phyloP scores from a whole-genome alignment of 2,888 invertebrate genomes.

The Entomobrya multifasciata region DNA sequence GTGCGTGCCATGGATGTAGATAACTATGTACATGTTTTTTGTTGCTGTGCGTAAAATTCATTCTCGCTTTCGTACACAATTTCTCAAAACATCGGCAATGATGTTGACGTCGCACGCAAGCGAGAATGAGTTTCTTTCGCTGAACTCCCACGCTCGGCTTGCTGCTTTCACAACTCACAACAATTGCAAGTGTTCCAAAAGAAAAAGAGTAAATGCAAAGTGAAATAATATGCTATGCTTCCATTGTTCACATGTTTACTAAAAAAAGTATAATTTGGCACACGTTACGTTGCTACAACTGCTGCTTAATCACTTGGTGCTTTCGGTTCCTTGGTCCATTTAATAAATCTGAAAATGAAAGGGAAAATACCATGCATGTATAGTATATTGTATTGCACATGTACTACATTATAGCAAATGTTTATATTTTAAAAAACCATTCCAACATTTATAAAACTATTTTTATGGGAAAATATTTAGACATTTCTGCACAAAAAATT shows the following conservation, averaged over 20 bases:
- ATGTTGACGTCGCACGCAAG: conserved; percentile 32
- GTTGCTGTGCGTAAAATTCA: neutral
- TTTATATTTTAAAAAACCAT: no score
- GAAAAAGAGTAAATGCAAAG: conserved; percentile 14
- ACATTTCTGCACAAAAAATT: no score
- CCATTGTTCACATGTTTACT: neutral
- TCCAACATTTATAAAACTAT: no score
- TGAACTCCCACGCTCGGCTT: no score
- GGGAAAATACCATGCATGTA: neutral
- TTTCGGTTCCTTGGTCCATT: conserved; percentile 25
- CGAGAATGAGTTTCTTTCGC: neutral
- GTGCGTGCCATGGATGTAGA: no score
- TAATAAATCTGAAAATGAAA: neutral
- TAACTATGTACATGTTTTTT: no score
- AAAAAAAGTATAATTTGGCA: neutral
- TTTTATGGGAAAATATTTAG: no score
- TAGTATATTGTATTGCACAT: neutral
- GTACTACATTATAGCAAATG: no score
- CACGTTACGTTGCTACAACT: neutral
- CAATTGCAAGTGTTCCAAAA: no score
- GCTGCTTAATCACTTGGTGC: neutral
- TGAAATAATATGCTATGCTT: neutral
- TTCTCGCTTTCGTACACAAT: neutral
- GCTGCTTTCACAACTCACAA: conserved; percentile 23
- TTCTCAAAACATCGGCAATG: neutral